Evolutionary conservation across 2,113 vertebrate species (phyloP), one percentile per base, ranked within the genome.

Genomic region (Aplodontia rufa): DNA sequence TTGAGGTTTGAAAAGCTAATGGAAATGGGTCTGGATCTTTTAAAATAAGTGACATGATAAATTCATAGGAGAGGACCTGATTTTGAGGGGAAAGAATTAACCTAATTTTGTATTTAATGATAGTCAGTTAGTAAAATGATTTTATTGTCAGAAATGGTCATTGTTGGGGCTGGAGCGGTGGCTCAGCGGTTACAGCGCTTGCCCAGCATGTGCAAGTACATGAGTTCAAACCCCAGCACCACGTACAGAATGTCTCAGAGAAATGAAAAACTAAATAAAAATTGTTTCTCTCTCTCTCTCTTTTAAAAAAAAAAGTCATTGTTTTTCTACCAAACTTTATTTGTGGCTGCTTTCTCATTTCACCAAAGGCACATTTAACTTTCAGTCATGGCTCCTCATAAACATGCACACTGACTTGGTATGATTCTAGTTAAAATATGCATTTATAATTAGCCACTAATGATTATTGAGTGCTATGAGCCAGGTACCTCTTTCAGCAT

Each of bases 1-100:
- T 45, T n/a, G 71, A 87, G 24, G 8, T 83, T 85, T 89, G 55
- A 64, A 95, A 91, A 93, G 64, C 35, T 53, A 83, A 45, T 64
- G 22, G 53, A 37, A 93, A 93, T 47, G 14, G 17, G 14, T 62
- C 55, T 93, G 53, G 14, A 49, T 85, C 35, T 88, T 88, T 75
- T 96, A 64, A 75, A 60, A 13, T 78, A 78, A 51, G 28, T 19
- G 3, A 42, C n/a, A 62, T 80, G 55, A 64, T 66, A 79, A 40
- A 82, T 68, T 45, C 62, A 47, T 17, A 87, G 32, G 80, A 87
- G 13, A 58, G 37, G 32, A 78, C 16, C 51, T 78, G 28, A 49
- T 64, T 90, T 89, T 89, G 35, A 93, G 30, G 51, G 32, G 8
- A 22, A 84, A 47, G 24, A 91, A 45, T 53, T 88, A 72, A 17